These are phyloP conservation scores for Pitta sordida DNA, from an alignment of 2,113 vertebrate species.

Conservation along the genomic window DNA sequence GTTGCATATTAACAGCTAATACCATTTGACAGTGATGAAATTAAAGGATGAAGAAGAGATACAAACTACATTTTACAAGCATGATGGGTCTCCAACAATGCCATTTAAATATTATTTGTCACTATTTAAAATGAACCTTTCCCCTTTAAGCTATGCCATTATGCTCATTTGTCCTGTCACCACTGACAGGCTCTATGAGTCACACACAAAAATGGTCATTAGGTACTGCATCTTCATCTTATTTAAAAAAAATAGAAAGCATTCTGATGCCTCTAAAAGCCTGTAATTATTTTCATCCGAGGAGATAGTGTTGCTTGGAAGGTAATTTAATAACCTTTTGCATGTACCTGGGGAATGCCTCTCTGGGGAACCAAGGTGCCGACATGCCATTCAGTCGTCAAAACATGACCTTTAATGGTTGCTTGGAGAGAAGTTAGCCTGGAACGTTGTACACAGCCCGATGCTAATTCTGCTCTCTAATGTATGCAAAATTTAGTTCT, in stretches of 20 bases:
- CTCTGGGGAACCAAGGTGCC: constrained; percentile 98
- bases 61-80: constrained; percentile 90
- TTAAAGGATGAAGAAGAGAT: constrained; percentile 83
- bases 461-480: constrained; percentile 98
- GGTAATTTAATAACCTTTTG: constrained; percentile 99
- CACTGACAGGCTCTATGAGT: constrained; percentile 96
- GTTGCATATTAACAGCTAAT: constrained; percentile 81
- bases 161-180: constrained; percentile 97
- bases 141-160: constrained; percentile 95
- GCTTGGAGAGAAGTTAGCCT: constrained; percentile 97
- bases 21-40: constrained; percentile 81
- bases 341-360: constrained; percentile 99
- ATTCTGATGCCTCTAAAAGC: constrained; percentile 93
- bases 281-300: constrained; percentile 99
- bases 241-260: constrained; percentile 88
- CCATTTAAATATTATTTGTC: constrained; percentile 94
- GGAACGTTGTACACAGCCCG: constrained; percentile 85
- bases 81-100: constrained; percentile 94
- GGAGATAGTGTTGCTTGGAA: constrained; percentile 92
- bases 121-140: constrained; percentile 88
- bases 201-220: constrained; percentile 98
- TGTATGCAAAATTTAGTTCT: constrained; percentile 92
- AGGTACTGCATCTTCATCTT: constrained; percentile 97
- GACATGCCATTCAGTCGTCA: constrained; percentile 99
- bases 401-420: constrained; percentile 99